Base-by-base conservation (phyloP, 2,113 vertebrate genomes). In the Pagrus major region DNA sequence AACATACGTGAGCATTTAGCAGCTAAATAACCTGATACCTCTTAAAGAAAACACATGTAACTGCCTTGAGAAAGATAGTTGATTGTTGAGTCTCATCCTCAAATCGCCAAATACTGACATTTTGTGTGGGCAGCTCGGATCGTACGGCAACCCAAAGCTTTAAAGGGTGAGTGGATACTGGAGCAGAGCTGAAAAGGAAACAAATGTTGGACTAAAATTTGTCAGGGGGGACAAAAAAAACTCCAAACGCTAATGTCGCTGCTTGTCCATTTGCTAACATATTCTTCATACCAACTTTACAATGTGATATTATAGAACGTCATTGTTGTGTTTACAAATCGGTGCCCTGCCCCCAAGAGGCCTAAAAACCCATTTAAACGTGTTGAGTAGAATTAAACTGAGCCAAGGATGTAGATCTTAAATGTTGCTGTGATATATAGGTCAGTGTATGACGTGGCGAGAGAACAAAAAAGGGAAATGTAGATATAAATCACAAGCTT, bases 401-500 rank as follows among this genome's bases (percentile, higher is more conserved):
- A 78, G 23, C 9, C 16, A 25, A 59, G 44, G 20, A 21, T 51
- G 23, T 47, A 52, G 16, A 14, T n/a, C 37, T 71, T 27, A 31
- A 29, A 54, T 71, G 44, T 51, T 31, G 14, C 11, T 78, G 41
- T 46, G 6, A 59, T 54, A 21, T 61, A 33, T 55, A 25, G 41
- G 41, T 59, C 25, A 51, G 15, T 63, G 33, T 29, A 9, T 56
- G 37, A 5, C 21, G 23, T 66, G 47, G 41, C 11, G 2, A 52
- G 21, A 49, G 16, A 52, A 59, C 2, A 27, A 31, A 72, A 29
- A 12, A 63, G 60, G 60, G 18, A 84, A 71, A 79, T 37, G 20
- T 42, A 60, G 3, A n/a, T 3, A 46, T 58, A n/a, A 79, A 68
- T 20, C 21, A 61, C 16, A 71, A 46, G 29, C n/a, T 77, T 27